phyloP scores from a whole-genome alignment of 1,140 invertebrate genomes.

The Planococcus citri region DNA sequence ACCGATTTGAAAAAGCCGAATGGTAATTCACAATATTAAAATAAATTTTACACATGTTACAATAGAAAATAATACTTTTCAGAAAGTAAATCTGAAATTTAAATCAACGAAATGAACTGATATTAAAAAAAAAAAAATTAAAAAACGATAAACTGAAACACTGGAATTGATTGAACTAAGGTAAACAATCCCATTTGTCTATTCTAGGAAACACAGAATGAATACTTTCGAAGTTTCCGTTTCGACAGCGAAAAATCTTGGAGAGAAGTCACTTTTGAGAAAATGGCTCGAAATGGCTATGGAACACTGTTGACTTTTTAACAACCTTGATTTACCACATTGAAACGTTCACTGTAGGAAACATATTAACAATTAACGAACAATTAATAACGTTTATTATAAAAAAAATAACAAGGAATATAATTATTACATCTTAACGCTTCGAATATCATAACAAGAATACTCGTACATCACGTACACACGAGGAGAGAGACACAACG shows the following conservation, averaged over 20 bases:
- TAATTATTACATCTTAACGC: too few relatives aligned
- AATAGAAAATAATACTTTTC: background rate
- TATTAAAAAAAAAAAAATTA: too few relatives aligned
- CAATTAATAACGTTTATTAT: too few relatives aligned
- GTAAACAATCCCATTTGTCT: slow-evolving; percentile 1
- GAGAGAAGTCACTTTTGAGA: background rate
- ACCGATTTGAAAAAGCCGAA: background rate
- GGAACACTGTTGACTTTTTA: background rate
- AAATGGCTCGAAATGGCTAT: background rate
- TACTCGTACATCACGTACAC: too few relatives aligned
- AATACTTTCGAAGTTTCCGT: background rate
- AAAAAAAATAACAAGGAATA: too few relatives aligned
- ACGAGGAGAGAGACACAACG: too few relatives aligned
- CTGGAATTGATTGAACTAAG: background rate
- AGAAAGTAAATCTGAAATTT: too few relatives aligned
- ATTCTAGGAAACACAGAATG: background rate
- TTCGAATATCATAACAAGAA: too few relatives aligned
- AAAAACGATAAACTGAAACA: background rate
- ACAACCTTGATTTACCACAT: background rate
- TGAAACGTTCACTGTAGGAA: too few relatives aligned
- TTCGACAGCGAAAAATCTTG: background rate
- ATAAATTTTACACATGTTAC: background rate
- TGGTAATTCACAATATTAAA: background rate
- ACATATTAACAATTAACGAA: too few relatives aligned
- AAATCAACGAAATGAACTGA: too few relatives aligned